Evolutionary conservation across 2,113 vertebrate genomes (phyloP), one percentile per base, ranked within the genome.

Genomic region (Bolborhynchus lineola): DNA sequence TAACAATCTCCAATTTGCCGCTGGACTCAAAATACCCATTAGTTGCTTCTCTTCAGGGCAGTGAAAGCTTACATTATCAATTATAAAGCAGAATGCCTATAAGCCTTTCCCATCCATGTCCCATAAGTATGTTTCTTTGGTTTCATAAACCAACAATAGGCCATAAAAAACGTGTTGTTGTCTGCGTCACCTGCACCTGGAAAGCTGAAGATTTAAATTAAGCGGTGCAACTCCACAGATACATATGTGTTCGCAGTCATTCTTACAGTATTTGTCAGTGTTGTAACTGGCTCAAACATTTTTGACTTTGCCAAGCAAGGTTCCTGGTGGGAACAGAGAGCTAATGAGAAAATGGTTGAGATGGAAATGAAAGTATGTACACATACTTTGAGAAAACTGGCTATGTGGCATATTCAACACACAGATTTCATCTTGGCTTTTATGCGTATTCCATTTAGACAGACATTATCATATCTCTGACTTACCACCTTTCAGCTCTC

Each of bases 181-280:
- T 35, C 35, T 6, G 3, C 91, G 68, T 92, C 93, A 89, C 59
- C 14, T 74, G 23, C 41, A 88, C 35, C 69, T 86, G 67, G 67
- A 88, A 93, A 90, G 80, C 70, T 31, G 4, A 75, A 89, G 63
- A 92, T 94, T 88, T 85, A 93, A 97, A 94, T 82, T 64, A 72
- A 52, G 70, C 25, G 64, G 55, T 70, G 77, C 69, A 81, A 84
- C 69, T 82, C 82, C 86, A 86, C 74, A 94, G 95, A 90, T n/a
- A 94, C 26, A 21, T 82, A 90, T 92, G 96, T 92, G 89, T 57
- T 77, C 39, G 52, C 80, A 94, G 92, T 95, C 57, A 69, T 87
- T 94, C 74, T 68, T 62, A 94, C 53, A 52, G 86, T 81, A 96
- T 88, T 94, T 94, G 68, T 62, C 41, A 94, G 31, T 46, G 10